phyloP scores from a whole-genome alignment of 2,797 vertebrate genomes.

The Vireo griseus region DNA sequence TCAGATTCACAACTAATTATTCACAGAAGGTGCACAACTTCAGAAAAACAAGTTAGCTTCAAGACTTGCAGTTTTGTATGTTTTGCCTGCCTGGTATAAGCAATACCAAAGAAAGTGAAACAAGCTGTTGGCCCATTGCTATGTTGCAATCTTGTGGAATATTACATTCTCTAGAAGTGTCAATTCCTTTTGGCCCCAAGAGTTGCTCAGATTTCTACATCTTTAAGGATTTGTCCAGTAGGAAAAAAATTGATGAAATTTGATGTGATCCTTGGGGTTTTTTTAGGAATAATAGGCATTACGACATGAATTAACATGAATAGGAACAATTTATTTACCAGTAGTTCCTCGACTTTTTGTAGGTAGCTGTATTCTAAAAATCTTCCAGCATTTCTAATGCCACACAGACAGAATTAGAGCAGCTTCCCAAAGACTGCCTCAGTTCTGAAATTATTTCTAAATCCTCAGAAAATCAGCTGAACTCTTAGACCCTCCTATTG shows the following conservation, averaged over 20 bases:
- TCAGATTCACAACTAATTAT: neutral
- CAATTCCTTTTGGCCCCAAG: neutral
- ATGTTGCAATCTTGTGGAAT: neutral
- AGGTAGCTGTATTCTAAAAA: neutral
- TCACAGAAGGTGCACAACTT: neutral
- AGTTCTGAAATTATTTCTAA: neutral
- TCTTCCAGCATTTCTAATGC: neutral
- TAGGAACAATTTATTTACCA: neutral
- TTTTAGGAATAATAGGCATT: neutral
- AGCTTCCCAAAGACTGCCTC: neutral
- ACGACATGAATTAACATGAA: neutral
- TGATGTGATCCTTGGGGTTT: neutral
- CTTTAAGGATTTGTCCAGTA: neutral
- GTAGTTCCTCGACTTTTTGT: neutral
- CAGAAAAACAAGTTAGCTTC: neutral
- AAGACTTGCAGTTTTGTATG: neutral
- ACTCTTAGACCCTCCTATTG: neutral
- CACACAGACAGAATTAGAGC: neutral
- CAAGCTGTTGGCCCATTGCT: neutral
- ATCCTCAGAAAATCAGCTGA: neutral
- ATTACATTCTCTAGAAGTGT: neutral
- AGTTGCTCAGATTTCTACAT: neutral
- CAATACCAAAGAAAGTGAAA: neutral
- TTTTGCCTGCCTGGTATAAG: neutral
- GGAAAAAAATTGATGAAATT: neutral